Percentiles rank a stretch among this genome's conserved stretches.
These are phyloP conservation scores for Toxonevra muliebris DNA, from an alignment of 2,888 invertebrate genomes.

Conservation along the genomic window DNA sequence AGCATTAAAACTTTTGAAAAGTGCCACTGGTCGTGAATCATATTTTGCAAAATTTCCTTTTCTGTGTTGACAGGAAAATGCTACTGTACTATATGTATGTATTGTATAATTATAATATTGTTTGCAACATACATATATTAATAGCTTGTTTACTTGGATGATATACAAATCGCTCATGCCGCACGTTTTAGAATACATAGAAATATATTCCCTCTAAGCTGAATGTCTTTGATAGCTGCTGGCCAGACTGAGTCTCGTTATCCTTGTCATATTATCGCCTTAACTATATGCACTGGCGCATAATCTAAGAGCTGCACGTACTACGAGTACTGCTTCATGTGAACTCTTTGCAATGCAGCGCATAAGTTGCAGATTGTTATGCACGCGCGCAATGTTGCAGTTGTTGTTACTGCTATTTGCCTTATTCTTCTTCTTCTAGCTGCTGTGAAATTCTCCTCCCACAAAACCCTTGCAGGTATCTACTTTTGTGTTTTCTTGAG, in stretches of 20 bases:
- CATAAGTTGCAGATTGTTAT: conserved; percentile 43
- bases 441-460: conserved; percentile 45
- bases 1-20: too few species aligned
- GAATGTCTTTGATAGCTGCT: conserved; percentile 4
- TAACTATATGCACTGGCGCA: conserved; percentile 47
- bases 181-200: too few species aligned
- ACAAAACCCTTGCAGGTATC: background rate
- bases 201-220: background rate
- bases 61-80: too few species aligned
- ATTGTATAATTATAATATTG: too few species aligned
- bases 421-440: conserved; percentile 39
- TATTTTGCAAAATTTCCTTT: too few species aligned
- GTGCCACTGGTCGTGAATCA: too few species aligned
- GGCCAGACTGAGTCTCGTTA: conserved; percentile 45
- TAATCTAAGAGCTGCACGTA: conserved; percentile 53
- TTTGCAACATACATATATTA: too few species aligned
- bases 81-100: too few species aligned
- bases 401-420: conserved; percentile 41
- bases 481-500: background rate
- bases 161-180: too few species aligned
- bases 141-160: too few species aligned
- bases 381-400: conserved; percentile 45
- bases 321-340: conserved; percentile 36
- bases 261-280: conserved; percentile 58
- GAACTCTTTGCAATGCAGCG: background rate